Percentiles rank a stretch among this genome's conserved stretches.
These are phyloP conservation scores for Lepidocolaptes lacrymiger DNA, from an alignment of 2,797 vertebrate species.

Conservation along the genomic window DNA sequence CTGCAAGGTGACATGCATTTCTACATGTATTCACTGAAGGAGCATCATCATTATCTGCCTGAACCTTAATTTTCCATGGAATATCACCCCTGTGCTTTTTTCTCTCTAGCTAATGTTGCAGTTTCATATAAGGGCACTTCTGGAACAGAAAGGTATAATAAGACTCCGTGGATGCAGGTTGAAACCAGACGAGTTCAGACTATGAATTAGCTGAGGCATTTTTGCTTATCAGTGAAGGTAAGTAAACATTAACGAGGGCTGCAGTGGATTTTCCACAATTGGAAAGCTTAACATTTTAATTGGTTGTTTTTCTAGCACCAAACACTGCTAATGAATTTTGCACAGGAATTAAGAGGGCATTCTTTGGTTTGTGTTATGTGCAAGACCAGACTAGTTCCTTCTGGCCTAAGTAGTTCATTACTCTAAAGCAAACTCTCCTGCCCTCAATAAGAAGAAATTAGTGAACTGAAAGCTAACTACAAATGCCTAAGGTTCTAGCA, in stretches of 20 bases:
- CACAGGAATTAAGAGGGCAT: background rate
- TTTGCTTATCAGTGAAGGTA: constrained; percentile 19
- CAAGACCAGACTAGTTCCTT: background rate
- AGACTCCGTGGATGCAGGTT: background rate
- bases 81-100: background rate
- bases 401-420: background rate
- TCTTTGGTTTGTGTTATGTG: background rate
- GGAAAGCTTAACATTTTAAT: constrained; percentile 24
- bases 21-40: background rate
- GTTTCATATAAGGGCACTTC: background rate
- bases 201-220: constrained; percentile 32
- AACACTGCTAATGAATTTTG: background rate
- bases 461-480: background rate
- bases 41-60: background rate
- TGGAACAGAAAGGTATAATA: background rate
- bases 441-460: background rate
- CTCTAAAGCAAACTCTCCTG: background rate
- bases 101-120: constrained; percentile 5
- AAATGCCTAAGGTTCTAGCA: background rate
- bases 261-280: constrained; percentile 31
- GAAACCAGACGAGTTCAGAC: background rate
- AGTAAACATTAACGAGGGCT: constrained; percentile 33
- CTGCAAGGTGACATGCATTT: constrained; percentile 4
- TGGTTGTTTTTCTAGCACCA: background rate
- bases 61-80: constrained; percentile 15